phyloP scores from a whole-genome alignment of 2,797 vertebrate genomes.

The Chelon labrosus region DNA sequence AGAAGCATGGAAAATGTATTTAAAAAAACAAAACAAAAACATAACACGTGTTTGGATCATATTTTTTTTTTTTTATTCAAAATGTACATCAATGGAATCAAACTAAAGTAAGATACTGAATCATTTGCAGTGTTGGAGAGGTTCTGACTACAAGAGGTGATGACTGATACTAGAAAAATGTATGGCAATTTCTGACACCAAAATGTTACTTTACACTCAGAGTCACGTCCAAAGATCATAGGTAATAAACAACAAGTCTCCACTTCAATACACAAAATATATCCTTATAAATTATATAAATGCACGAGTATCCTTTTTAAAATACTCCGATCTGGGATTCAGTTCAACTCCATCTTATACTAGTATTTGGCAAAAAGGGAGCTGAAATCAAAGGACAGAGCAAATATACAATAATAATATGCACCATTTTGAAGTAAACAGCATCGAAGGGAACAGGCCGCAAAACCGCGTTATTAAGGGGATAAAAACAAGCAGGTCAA shows the following conservation, averaged over 20 bases:
- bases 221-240: constrained; percentile 81
- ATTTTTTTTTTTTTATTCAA: constrained; percentile 89
- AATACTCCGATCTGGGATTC: constrained; percentile 78
- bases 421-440: constrained; percentile 74
- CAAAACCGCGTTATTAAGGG: constrained; percentile 57
- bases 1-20: not conserved
- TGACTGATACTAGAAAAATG: constrained; percentile 82
- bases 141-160: constrained; percentile 74
- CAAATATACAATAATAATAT: constrained; percentile 75
- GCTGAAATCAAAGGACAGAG: constrained; percentile 67
- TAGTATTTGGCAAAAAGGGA: constrained; percentile 83
- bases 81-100: constrained; percentile 87
- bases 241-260: constrained; percentile 84
- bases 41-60: constrained; percentile 49
- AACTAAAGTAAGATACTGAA: constrained; percentile 81
- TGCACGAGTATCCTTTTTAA: constrained; percentile 76
- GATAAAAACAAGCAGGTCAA: constrained; percentile 71
- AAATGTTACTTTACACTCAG: constrained; percentile 82
- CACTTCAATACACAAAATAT: constrained; percentile 89
- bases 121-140: constrained; percentile 71
- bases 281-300: constrained; percentile 89
- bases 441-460: constrained; percentile 55
- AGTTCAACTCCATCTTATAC: constrained; percentile 72
- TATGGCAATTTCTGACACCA: constrained; percentile 78
- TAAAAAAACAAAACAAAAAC: constrained; percentile 33